Conservation (phyloP, 53 echinoderm and acorn worm genomes). For the Luidia sarsii region DNA sequence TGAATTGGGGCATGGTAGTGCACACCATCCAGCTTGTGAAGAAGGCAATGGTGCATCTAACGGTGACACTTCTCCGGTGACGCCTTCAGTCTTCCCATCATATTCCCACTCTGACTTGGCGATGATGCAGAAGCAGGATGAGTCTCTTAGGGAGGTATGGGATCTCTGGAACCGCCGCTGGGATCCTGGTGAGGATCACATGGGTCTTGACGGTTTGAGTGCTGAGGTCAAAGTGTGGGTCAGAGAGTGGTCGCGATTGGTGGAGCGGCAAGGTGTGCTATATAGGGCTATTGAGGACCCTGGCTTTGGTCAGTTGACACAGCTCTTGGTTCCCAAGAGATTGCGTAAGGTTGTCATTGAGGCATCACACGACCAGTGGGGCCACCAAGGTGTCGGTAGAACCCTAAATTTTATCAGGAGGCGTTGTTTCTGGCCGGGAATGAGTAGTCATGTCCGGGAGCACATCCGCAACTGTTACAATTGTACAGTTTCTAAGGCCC, state of each 20-base stretch:
- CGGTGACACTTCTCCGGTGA: background rate
- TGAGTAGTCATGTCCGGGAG: background rate
- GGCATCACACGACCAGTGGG: constrained; percentile 32
- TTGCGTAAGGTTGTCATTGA: constrained; percentile 10
- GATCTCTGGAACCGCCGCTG: constrained; percentile 7
- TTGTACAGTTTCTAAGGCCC: constrained; percentile 16
- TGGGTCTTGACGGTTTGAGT: background rate
- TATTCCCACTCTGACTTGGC: background rate
- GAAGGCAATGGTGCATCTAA: background rate
- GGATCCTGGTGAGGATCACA: background rate
- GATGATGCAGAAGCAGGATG: constrained; percentile 21
- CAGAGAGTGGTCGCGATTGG: constrained; percentile 10
- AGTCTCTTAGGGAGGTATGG: constrained; percentile 21
- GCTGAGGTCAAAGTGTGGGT: constrained; percentile 3
- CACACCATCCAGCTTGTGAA: background rate
- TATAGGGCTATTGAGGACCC: constrained; percentile 18
- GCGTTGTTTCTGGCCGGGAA: constrained; percentile 30
- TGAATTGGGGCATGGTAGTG: background rate
- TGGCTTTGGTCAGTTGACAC: background rate
- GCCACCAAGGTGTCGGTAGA: constrained; percentile 25
- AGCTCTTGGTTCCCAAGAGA: constrained; percentile 22
- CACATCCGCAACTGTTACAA: constrained; percentile 5
- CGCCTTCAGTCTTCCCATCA: constrained; percentile 30
- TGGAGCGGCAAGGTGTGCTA: constrained; percentile 4
- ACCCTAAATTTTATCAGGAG: constrained; percentile 4